These are phyloP conservation scores for Podarcis muralis DNA, from an alignment of 2,113 vertebrate species.

Conservation along the genomic window DNA sequence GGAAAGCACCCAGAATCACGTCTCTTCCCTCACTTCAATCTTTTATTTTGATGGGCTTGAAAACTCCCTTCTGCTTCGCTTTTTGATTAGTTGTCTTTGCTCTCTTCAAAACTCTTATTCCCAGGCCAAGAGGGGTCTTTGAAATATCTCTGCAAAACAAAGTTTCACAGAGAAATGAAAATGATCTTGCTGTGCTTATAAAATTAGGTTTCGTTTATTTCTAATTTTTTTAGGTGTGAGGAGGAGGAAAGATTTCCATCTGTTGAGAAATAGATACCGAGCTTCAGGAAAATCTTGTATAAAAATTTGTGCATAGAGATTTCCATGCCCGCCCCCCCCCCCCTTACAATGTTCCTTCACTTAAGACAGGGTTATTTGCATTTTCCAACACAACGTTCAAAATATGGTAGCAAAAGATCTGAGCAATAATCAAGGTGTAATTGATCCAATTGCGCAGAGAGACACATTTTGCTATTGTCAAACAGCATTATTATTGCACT, in stretches of 20 bases:
- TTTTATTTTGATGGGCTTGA: not conserved
- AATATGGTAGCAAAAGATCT: not conserved
- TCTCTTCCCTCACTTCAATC: not conserved
- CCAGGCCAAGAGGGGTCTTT: not conserved
- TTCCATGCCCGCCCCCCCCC: not conserved
- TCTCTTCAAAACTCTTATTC: not conserved
- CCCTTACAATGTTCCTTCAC: not conserved
- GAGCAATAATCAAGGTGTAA: not conserved
- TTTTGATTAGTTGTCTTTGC: not conserved
- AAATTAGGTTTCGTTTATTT: not conserved
- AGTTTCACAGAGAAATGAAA: not conserved
- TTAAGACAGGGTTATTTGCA: not conserved
- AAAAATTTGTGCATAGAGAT: not conserved
- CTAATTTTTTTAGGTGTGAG: not conserved
- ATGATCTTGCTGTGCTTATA: not conserved
- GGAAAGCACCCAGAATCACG: not conserved
- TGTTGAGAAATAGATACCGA: not conserved
- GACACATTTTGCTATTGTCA: not conserved
- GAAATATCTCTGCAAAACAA: slow-evolving; percentile 1
- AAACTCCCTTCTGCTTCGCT: not conserved
- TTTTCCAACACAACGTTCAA: not conserved
- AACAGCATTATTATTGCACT: not conserved
- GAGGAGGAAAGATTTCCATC: not conserved
- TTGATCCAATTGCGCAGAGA: not conserved
- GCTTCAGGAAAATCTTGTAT: not conserved